Evolutionary conservation across 2,888 invertebrate genomes (phyloP).

Genomic region (Dione juno): DNA sequence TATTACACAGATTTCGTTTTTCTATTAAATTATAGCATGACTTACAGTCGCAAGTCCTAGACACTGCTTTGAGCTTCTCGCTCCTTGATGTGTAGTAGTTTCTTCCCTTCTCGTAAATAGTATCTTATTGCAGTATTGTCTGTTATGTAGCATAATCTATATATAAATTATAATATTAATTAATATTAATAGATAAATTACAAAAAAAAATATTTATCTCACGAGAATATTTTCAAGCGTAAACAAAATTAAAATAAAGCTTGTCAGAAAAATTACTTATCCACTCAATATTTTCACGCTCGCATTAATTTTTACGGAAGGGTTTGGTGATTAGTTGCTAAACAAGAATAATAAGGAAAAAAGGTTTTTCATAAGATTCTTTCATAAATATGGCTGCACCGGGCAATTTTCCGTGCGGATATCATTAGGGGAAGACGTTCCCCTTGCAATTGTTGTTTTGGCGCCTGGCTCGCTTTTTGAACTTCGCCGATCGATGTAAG

Average conservation of each 20-base stretch:
- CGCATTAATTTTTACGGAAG: slow-evolving; percentile 34
- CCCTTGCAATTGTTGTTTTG: slow-evolving; percentile 74
- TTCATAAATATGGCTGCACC: slow-evolving; percentile 54
- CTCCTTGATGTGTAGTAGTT: too few relatives aligned
- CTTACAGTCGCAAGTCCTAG: too few relatives aligned
- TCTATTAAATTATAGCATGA: too few relatives aligned
- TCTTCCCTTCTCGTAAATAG: too few relatives aligned
- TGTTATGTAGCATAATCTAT: too few relatives aligned
- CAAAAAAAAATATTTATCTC: not conserved
- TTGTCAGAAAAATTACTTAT: slow-evolving; percentile 37
- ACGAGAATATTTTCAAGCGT: not conserved
- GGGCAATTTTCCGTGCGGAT: slow-evolving; percentile 65
- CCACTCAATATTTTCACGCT: slow-evolving; percentile 37
- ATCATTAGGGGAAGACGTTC: slow-evolving; percentile 59
- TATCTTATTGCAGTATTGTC: too few relatives aligned
- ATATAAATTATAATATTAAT: not conserved
- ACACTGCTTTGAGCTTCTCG: too few relatives aligned
- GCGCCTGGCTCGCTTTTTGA: slow-evolving; percentile 60
- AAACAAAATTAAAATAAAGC: slow-evolving; percentile 26
- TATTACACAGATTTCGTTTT: too few relatives aligned
- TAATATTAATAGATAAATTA: not conserved
- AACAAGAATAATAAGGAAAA: slow-evolving; percentile 35
- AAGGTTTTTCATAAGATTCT: slow-evolving; percentile 30
- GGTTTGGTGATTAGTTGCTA: slow-evolving; percentile 40
- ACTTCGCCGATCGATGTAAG: slow-evolving; percentile 42